phyloP scores from a whole-genome alignment of 1,140 invertebrate genomes.

The Stegodyphus mimosarum region DNA sequence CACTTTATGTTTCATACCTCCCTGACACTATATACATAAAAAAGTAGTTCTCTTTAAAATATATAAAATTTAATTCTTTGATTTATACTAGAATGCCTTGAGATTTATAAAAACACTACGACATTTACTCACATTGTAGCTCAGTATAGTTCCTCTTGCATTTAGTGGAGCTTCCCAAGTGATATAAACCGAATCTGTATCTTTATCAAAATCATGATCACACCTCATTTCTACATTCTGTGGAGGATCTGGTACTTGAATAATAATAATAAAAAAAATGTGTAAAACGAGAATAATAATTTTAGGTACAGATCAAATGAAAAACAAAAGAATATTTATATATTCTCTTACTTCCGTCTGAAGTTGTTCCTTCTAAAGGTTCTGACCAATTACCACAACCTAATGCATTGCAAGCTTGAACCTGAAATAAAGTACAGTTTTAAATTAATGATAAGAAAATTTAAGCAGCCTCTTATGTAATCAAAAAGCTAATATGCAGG shows the following conservation, averaged over 20 bases:
- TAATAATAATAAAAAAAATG: neutral
- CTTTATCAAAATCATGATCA: conserved; percentile 40
- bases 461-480: neutral
- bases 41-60: no score
- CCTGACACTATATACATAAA: no score
- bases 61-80: no score
- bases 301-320: neutral
- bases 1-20: no score
- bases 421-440: conserved; percentile 33
- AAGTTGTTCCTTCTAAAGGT: conserved; percentile 61
- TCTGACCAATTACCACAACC: conserved; percentile 63
- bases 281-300: neutral
- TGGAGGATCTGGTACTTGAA: conserved; percentile 62
- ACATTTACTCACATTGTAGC: conserved; percentile 63
- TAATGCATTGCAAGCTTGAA: conserved; percentile 61
- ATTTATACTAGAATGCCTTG: no score
- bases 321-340: neutral
- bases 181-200: conserved; percentile 49
- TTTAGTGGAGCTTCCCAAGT: conserved; percentile 63
- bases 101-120: no score
- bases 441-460: neutral
- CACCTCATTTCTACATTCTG: conserved; percentile 61
- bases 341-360: conserved; percentile 59
- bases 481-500: no score
- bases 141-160: conserved; percentile 63